A percentile compares a stretch with the other conserved stretches of the same genome.
These are phyloP conservation scores for Epinephelus lanceolatus DNA, from an alignment of 2,113 vertebrate species.

Conservation along the genomic window DNA sequence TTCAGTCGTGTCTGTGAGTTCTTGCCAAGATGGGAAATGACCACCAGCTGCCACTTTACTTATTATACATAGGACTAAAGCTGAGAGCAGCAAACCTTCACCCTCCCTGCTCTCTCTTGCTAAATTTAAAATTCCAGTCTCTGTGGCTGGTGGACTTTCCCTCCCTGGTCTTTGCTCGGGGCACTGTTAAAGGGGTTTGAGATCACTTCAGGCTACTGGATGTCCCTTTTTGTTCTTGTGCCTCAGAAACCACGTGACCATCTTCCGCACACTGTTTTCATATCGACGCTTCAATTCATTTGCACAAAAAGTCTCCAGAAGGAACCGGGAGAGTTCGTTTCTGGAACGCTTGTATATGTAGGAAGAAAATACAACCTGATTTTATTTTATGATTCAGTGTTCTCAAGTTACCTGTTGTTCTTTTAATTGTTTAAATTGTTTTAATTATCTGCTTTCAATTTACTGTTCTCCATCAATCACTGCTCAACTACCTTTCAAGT, in stretches of 20 bases:
- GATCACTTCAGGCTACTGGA: slow-evolving; percentile 73
- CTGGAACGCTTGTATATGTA: slow-evolving; percentile 33
- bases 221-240: slow-evolving; percentile 62
- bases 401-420: slow-evolving; percentile 1
- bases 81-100: neutral
- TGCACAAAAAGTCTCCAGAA: slow-evolving; percentile 62
- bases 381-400: slow-evolving; percentile 7
- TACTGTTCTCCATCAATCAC: neutral
- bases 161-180: slow-evolving; percentile 28
- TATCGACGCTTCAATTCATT: slow-evolving; percentile 61
- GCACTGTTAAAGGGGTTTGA: slow-evolving; percentile 44
- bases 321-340: slow-evolving; percentile 22
- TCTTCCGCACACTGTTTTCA: slow-evolving; percentile 56
- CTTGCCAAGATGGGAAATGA: slow-evolving; percentile 38
- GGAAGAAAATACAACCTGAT: slow-evolving; percentile 34
- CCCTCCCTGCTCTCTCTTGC: neutral
- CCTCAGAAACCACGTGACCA: slow-evolving; percentile 64
- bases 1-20: slow-evolving; percentile 29
- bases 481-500: neutral
- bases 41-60: slow-evolving; percentile 28
- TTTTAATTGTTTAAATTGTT: neutral
- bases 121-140: neutral
- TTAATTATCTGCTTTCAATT: neutral
- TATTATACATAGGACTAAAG: neutral
- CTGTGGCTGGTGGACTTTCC: slow-evolving; percentile 32